Base-by-base conservation (phyloP, 2,888 invertebrate species). In the Azorinus chamasolen region DNA sequence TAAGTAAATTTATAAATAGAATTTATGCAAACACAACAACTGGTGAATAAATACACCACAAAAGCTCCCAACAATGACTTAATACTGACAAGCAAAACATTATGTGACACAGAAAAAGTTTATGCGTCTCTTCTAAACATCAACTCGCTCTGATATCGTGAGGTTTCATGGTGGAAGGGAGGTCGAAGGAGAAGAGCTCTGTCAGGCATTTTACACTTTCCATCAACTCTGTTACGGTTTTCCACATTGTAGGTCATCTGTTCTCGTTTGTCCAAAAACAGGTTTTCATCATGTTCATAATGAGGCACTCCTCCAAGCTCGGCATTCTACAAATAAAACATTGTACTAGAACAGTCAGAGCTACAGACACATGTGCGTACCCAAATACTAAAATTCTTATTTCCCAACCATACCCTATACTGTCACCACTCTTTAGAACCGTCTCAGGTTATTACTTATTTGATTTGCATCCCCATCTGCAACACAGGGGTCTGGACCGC, bases 171-270 rank as follows among this genome's bases (percentile, higher is more conserved):
- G 63, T 87, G 86, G 76, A 91, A 89, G 14, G 86, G 82, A 8
- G 92, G 92, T 2, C 88, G 83, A 10, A 93, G 86, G 32, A 93
- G 87, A 22, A 81, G 65, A 6, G 77, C 85, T 59, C 93, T 69
- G 27, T 86, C 65, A 12, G 92, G 92, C 66, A 91, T 72, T 10
- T 65, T 77, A 57, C 89, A 91, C 68, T 92, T 92, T 12, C 69
- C 81, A 37, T 91, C 89, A 6, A 93, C 91, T 2, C 92, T 84
- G 27, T 85, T 86, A 43, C 91, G 63, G 51, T 89, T 86, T 76
- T 93, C 92, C 1, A 91, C 91, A 81, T 93, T 93, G 82, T 93
- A 93, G 27, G 68, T 78, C 91, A 92, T 90, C 82, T 93, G 93
- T 79, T 93, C 93, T 53, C 92, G 78, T 72, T 92, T 92, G 76